phyloP scores from a whole-genome alignment of 2,113 vertebrate species.

The Melospiza melodia region DNA sequence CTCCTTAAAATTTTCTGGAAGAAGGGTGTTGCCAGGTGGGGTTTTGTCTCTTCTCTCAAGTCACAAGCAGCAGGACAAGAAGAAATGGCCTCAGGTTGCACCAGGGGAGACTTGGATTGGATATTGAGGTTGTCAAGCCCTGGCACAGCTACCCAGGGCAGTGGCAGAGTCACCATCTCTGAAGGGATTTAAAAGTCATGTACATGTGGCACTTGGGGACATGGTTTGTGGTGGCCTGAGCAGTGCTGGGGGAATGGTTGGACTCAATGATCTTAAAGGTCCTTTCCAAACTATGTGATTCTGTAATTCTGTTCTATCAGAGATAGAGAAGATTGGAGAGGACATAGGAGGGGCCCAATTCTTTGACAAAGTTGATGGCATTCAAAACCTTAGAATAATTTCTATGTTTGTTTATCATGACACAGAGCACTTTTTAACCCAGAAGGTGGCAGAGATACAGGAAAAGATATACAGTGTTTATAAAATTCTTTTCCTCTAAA shows the following conservation, averaged over 20 bases:
- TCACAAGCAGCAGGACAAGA: neutral
- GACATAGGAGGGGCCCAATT: neutral
- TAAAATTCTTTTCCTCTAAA: neutral
- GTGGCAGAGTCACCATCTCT: neutral
- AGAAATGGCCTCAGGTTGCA: neutral
- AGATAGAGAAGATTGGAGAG: neutral
- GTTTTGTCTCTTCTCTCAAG: rapidly evolving
- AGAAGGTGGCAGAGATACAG: neutral
- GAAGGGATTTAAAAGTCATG: neutral
- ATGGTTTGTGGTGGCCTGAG: neutral
- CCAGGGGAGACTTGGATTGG: neutral
- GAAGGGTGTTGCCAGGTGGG: neutral
- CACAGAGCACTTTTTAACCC: neutral
- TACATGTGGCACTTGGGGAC: neutral
- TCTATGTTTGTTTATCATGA: neutral
- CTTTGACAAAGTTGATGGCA: neutral
- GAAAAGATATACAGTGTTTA: neutral
- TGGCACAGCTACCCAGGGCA: neutral
- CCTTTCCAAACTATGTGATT: neutral
- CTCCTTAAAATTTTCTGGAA: neutral
- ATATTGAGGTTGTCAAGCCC: neutral
- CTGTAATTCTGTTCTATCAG: neutral
- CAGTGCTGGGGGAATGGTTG: neutral
- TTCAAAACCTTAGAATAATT: neutral
- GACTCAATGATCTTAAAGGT: neutral